Conservation (phyloP, 2,797 vertebrate species). For the Apogon hyalosoma region DNA sequence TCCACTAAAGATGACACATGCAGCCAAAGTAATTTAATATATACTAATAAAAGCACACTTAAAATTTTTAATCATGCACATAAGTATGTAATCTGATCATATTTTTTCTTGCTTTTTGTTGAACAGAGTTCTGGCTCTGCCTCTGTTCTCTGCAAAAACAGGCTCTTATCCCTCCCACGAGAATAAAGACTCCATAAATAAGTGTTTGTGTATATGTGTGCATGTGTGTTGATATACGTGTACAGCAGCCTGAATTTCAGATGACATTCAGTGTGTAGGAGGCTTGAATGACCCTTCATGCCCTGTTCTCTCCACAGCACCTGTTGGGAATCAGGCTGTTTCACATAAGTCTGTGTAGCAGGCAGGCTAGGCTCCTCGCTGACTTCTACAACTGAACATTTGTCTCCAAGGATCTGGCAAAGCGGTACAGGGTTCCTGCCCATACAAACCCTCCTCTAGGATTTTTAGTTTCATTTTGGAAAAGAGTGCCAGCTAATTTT, state of each 20-base stretch:
- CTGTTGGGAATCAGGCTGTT: slow-evolving; percentile 77
- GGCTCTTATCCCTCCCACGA: slow-evolving; percentile 45
- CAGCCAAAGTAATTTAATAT: neutral
- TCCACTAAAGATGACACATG: neutral
- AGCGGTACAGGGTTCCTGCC: slow-evolving; percentile 43
- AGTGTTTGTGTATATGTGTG: slow-evolving; percentile 42
- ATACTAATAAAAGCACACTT: slow-evolving; percentile 10
- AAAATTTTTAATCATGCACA: slow-evolving; percentile 12
- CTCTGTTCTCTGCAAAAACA: slow-evolving; percentile 52
- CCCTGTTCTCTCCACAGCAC: slow-evolving; percentile 75
- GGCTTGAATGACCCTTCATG: slow-evolving; percentile 71
- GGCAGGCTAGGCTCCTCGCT: slow-evolving; percentile 28
- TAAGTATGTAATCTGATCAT: slow-evolving; percentile 30
- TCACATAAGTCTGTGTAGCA: slow-evolving; percentile 44
- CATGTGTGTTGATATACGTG: slow-evolving; percentile 34
- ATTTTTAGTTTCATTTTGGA: slow-evolving; percentile 27
- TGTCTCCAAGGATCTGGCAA: slow-evolving; percentile 57
- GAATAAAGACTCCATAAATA: slow-evolving; percentile 58
- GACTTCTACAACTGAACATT: slow-evolving; percentile 48
- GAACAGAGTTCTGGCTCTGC: slow-evolving; percentile 37
- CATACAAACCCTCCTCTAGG: slow-evolving; percentile 39
- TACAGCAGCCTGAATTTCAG: slow-evolving; percentile 64
- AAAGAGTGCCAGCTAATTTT: slow-evolving; percentile 34
- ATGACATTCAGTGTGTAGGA: slow-evolving; percentile 79
- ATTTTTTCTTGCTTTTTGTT: slow-evolving; percentile 30